Conservation (phyloP, 2,113 vertebrate genomes). For the Gymnobelideus leadbeateri region DNA sequence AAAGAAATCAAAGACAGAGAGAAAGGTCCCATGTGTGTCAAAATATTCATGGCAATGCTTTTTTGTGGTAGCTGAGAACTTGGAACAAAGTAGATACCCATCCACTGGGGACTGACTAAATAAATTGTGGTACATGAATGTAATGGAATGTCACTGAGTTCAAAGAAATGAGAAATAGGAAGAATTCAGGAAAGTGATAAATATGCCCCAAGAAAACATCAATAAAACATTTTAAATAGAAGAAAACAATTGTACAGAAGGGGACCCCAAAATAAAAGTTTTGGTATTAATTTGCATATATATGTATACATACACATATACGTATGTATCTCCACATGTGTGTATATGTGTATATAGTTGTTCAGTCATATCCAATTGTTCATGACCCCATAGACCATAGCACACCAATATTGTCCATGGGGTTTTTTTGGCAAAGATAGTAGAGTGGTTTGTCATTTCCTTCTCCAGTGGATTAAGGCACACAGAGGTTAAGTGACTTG, state of each 20-base stretch:
- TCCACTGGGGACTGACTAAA: neutral
- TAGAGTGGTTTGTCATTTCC: neutral
- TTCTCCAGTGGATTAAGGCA: neutral
- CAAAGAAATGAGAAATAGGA: neutral
- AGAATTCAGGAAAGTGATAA: neutral
- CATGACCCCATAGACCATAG: neutral
- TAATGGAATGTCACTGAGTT: neutral
- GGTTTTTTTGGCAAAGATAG: neutral
- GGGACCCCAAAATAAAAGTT: neutral
- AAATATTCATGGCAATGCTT: neutral
- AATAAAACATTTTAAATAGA: neutral
- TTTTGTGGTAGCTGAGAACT: neutral
- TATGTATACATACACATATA: neutral
- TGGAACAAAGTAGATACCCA: neutral
- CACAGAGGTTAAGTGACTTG: neutral
- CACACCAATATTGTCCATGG: neutral
- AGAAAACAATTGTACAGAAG: neutral
- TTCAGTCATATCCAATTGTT: neutral
- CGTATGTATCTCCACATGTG: no score
- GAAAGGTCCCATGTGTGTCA: neutral
- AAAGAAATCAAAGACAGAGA: neutral
- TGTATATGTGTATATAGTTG: neutral
- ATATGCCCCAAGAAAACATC: neutral
- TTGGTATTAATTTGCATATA: neutral
- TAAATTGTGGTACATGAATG: neutral